Evolutionary conservation across 2,888 invertebrate species (phyloP), one percentile per base, ranked within the genome.

Genomic region (Trichogramma evanescens): DNA sequence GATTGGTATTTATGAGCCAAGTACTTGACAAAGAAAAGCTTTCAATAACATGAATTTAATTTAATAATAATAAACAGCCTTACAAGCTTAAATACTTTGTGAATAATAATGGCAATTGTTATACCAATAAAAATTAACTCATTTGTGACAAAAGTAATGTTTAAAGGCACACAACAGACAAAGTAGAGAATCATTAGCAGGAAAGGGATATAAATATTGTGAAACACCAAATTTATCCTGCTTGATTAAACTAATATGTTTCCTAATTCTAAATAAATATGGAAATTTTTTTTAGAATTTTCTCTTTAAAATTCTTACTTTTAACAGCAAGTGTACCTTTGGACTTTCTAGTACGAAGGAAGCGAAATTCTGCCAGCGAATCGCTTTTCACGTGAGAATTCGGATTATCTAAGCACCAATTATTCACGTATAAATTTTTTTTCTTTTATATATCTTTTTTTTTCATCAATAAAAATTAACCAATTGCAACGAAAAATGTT

Each of bases 341-440:
- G 63, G 59, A 58, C 46, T 65, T 58, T 55, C 41, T 61, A 58
- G 50, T 61, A 58, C 46, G 61, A 58, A 57, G 56, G 50, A 59
- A 65, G 55, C 55, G 52, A 63, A 65, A 61, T 56, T 62, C 58
- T 63, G 50, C 50, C 58, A 59, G 59, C 59, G 59, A 46, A 26
- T 58, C 61, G 59, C 65, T 61, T n/a, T 10, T 56, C 52, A 62
- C 59, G 50, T 51, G 55, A 58, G 50, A 61, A 43, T 45, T 57
- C 61, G 58, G 61, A 63, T 61, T 58, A 62, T 49, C 56, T 61
- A 61, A 65, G 65, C 65, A 65, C 63, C 65, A 57, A 61, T 58
- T 52, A 61, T 59, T 63, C 58, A 58, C 56, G 50, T 59, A 41
- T 51, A 49, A 56, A 56, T 10, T 10, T 39, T 39, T 38, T 38